Evolutionary conservation across 2,113 vertebrate species (phyloP), one percentile per base, ranked within the genome.

Genomic region (Pycnonotus jocosus): DNA sequence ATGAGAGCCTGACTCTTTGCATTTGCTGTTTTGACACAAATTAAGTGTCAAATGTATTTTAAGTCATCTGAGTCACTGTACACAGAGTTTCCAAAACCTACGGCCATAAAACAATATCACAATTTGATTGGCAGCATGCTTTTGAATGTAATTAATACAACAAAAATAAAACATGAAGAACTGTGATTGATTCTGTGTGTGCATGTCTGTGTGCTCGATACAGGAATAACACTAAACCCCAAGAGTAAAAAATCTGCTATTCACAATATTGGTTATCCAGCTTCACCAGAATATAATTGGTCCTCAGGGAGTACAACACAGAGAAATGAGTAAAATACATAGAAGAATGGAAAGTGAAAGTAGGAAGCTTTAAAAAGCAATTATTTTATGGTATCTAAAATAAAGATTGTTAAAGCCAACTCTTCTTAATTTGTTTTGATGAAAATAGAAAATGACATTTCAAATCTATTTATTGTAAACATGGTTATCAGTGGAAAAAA

Each of bases 281-380:
- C 42, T 92, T 81, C 47, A 82, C 62, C 58, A 76, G 93, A 72
- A 77, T 73, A 77, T 93, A 96, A 94, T 94, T 96, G 87, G 78
- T 45, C 94, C 58, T 77, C 38, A 40, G 87, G 66, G 91, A 91
- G 15, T 65, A 77, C 18, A 85, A 47, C 35, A 62, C 10, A 68
- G 24, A 65, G 12, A 87, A 92, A 85, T 15, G 61, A 81, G 45
- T 62, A 80, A 91, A 92, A 95, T 66, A 77, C 6, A 42, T 9
- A 78, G 28, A 73, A 60, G 6, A 69, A 65, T 30, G 16, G 48
- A 87, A 81, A 81, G 7, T n/a, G 17, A 91, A 48, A 5, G 5
- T 12, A 87, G 27, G 38, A 82, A 79, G 38, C 38, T 76, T 31
- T 77, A 79, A 93, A 79, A 47, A 35, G 8, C 20, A 73, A 72